A percentile compares a stretch with the other conserved stretches of the same genome.
phyloP scores from a whole-genome alignment of 2,113 vertebrate species.

The Machaerirhynchus nigripectus region DNA sequence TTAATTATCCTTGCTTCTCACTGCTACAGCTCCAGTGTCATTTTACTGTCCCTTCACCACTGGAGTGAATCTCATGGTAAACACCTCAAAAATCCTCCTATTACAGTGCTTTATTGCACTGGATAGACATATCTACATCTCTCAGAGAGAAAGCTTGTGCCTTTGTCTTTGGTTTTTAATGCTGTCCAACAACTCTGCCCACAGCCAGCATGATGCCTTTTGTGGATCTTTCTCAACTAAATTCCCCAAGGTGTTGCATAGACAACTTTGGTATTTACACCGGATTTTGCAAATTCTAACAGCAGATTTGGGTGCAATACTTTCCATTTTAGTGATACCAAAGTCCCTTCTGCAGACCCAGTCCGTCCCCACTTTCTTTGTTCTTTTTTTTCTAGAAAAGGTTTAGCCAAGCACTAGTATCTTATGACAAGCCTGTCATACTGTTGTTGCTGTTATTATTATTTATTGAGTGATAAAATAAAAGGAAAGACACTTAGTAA shows the following conservation, averaged over 20 bases:
- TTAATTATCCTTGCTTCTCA: background rate
- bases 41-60: background rate
- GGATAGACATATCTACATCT: background rate
- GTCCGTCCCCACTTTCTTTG: background rate
- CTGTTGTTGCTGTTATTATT: background rate
- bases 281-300: background rate
- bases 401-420: background rate
- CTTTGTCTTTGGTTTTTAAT: background rate
- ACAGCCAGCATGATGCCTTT: background rate
- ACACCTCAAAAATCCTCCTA: background rate
- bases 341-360: background rate
- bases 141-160: background rate
- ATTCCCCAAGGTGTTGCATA: background rate
- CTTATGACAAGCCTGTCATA: background rate
- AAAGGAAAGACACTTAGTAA: background rate
- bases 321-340: background rate
- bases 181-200: background rate
- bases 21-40: background rate
- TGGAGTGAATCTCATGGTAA: background rate
- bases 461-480: background rate
- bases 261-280: background rate
- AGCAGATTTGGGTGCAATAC: background rate
- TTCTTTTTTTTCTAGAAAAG: background rate
- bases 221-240: background rate
- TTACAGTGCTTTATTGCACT: background rate